Evolutionary conservation across 2,888 invertebrate genomes (phyloP).

Genomic region (Andrena minutula): DNA sequence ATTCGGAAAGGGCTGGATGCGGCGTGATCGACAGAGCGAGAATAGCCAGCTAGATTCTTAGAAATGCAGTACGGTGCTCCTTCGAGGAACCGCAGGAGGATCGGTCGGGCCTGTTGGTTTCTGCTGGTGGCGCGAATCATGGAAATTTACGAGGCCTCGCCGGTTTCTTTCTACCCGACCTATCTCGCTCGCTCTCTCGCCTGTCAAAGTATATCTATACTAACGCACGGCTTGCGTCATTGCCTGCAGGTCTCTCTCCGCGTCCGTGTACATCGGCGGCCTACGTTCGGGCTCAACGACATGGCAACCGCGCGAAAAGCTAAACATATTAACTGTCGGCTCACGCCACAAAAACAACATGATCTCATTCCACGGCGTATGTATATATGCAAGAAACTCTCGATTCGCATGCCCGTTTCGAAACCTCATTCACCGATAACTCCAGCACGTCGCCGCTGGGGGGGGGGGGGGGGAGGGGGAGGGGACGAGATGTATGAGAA

Average conservation of each 20-base stretch:
- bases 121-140: slow-evolving; percentile 70
- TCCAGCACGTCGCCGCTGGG: not conserved
- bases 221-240: slow-evolving; percentile 72
- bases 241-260: slow-evolving; percentile 70
- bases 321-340: slow-evolving; percentile 85
- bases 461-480: not conserved
- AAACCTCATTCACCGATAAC: slow-evolving; percentile 71
- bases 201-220: slow-evolving; percentile 60
- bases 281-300: slow-evolving; percentile 74
- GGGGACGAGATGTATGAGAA: slow-evolving; percentile 1
- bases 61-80: slow-evolving; percentile 61
- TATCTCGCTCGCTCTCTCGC: slow-evolving; percentile 50
- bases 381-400: slow-evolving; percentile 68
- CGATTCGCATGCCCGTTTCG: slow-evolving; percentile 59
- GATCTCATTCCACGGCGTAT: slow-evolving; percentile 82
- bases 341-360: slow-evolving; percentile 85
- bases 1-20: slow-evolving; percentile 41
- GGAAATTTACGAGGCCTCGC: slow-evolving; percentile 77
- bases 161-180: slow-evolving; percentile 55
- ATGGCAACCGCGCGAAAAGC: slow-evolving; percentile 80
- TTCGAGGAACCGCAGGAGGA: slow-evolving; percentile 65
- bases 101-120: slow-evolving; percentile 64
- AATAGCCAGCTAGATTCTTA: slow-evolving; percentile 67
- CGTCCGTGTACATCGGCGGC: slow-evolving; percentile 67
- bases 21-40: slow-evolving; percentile 59